Conservation (phyloP, 2,797 vertebrate species). For the Ctenopoma kingsleyae region DNA sequence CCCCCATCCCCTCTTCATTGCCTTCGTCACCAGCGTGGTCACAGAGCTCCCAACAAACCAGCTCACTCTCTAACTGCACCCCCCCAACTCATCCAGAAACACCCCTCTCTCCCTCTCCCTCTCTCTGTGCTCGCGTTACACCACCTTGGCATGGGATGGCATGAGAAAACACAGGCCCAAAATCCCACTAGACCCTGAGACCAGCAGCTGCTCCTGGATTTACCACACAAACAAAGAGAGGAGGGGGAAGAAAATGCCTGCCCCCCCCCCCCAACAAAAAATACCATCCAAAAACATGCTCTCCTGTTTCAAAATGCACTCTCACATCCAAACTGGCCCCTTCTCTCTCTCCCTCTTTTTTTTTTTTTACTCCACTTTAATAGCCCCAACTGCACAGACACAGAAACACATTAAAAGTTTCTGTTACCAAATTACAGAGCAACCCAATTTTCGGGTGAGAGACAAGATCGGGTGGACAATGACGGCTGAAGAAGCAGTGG, state of each 20-base stretch:
- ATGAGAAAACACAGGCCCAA: conserved; percentile 87
- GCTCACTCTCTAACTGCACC: conserved; percentile 54
- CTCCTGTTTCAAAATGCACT: conserved; percentile 81
- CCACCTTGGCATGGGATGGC: conserved; percentile 86
- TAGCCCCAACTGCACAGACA: conserved; percentile 51
- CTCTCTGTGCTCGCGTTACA: conserved; percentile 81
- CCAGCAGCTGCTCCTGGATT: conserved; percentile 92
- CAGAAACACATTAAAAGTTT: conserved; percentile 78
- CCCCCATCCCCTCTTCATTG: conserved; percentile 8
- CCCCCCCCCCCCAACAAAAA: conserved; percentile 64
- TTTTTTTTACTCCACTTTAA: conserved; percentile 55
- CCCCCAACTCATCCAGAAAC: conserved; percentile 37
- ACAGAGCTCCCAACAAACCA: conserved; percentile 71
- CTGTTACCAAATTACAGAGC: conserved; percentile 62
- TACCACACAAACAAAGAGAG: conserved; percentile 87
- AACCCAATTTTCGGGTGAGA: conserved; percentile 37
- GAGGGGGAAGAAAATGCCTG: conserved; percentile 66
- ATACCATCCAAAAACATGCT: conserved; percentile 82
- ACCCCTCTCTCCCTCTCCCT: conserved; percentile 47
- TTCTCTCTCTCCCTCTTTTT: conserved; percentile 33
- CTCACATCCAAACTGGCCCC: conserved; percentile 75
- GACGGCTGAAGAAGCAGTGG: conserved; percentile 34
- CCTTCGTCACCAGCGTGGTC: conserved; percentile 73
- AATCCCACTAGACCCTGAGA: conserved; percentile 92
- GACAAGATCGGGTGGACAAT: conserved; percentile 51